Base-by-base conservation (phyloP, 2,888 invertebrate genomes). In the Agrochola lota region DNA sequence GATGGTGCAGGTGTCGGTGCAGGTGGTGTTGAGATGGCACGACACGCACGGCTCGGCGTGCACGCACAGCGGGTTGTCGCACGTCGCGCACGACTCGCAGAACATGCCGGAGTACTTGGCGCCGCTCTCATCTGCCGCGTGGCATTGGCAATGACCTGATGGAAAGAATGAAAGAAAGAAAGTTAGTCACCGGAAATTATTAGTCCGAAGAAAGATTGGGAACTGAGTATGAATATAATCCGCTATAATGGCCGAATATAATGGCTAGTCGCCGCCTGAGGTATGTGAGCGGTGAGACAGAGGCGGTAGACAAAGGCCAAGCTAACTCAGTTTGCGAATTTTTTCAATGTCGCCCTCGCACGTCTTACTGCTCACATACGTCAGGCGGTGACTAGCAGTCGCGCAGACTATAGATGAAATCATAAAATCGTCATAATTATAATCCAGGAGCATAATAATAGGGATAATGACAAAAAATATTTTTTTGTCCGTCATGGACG, bases 81-180 rank as follows among this genome's bases (percentile, higher is more conserved):
- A 97, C 0, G 94, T 94, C 1, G 96, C 93, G 83, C 97, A 97
- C 11, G 95, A 95, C 90, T 97, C 97, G 77, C 97, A 97, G 90
- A 94, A 97, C 68, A 88, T 91, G 40, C 97, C 97, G 0, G 94
- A 90, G 85, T 96, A 97, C 52, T 90, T 91, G 2, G 90, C 88
- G 8, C 91, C 93, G 15, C 91, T 91, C 43, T 90, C 90, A 15
- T 91, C 91, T 0, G 90, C 89, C 1, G 86, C 83, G 7, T 89
- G 89, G 84, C 97, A 97, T 75, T 95, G 87, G 75, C 97, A 97
- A 40, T 91, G 91, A 43, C 96, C 97, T 97, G 91, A 5, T 86
- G 57, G 30, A 1, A 20, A 5, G 8, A 11, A n/a, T 17, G 2
- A 30, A 40, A 40, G 17, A 52, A 40, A 72, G 2, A 26, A n/a